Evolutionary conservation across 1,140 invertebrate species (phyloP).

Genomic region (Diachasmimorpha longicaudata): DNA sequence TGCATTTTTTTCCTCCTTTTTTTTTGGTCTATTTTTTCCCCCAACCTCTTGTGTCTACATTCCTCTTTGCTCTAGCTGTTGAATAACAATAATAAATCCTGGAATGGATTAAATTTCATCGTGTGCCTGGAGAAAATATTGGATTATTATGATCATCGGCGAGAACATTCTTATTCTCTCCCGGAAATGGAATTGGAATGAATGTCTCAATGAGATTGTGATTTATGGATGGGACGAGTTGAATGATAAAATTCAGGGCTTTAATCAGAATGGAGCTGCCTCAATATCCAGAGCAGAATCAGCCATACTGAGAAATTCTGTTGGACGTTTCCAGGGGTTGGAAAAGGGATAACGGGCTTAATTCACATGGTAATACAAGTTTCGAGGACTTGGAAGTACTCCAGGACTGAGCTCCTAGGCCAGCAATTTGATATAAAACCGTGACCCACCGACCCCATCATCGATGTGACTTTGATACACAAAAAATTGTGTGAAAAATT

Average conservation of each 20-base stretch:
- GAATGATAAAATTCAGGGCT: slow-evolving; percentile 7
- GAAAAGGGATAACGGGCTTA: not conserved
- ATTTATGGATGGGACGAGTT: not conserved
- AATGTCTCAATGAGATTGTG: not conserved
- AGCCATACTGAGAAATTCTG: not conserved
- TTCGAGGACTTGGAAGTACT: slow-evolving; percentile 17
- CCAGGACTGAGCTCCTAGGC: not conserved
- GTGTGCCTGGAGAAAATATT: not conserved
- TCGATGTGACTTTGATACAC: not conserved
- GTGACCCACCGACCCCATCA: not conserved
- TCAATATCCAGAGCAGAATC: not conserved
- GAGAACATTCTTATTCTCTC: not conserved
- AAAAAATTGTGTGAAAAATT: not conserved
- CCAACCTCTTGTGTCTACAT: not conserved
- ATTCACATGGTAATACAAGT: slow-evolving; percentile 26
- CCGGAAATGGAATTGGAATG: not conserved
- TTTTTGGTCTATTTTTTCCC: not conserved
- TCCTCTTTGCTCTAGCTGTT: not conserved
- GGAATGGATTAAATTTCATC: not conserved
- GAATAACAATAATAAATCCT: not conserved
- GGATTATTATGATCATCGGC: not conserved
- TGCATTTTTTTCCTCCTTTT: not conserved
- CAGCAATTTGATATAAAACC: not conserved
- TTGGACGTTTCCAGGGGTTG: not conserved
- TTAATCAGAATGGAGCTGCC: not conserved